These are phyloP conservation scores for Characodon lateralis DNA, from an alignment of 2,797 vertebrate species.

Conservation along the genomic window DNA sequence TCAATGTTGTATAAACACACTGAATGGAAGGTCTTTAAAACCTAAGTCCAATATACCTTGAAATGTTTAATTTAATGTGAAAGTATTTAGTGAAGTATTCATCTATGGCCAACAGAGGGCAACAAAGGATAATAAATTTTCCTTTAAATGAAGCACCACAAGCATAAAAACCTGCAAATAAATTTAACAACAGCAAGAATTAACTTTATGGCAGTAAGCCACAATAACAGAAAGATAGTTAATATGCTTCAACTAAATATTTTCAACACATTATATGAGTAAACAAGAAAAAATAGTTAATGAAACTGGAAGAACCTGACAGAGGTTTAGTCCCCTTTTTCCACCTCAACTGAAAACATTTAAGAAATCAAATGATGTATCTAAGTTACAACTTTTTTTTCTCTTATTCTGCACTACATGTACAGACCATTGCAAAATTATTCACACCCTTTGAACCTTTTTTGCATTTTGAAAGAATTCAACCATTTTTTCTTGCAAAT, in stretches of 20 bases:
- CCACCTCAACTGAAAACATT: background rate
- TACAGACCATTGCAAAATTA: background rate
- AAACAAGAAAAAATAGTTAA: background rate
- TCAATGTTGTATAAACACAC: background rate
- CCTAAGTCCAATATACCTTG: background rate
- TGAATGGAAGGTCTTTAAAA: background rate
- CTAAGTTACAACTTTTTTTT: background rate
- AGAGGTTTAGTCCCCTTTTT: background rate
- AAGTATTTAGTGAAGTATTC: background rate
- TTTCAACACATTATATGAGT: background rate
- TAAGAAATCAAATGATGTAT: background rate
- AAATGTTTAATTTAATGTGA: background rate
- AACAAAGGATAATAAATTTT: slow-evolving; percentile 11
- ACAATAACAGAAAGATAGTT: background rate
- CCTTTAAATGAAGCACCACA: background rate
- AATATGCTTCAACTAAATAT: background rate
- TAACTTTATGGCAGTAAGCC: background rate
- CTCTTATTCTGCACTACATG: background rate
- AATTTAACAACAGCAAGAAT: background rate
- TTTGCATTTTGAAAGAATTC: background rate
- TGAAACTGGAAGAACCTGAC: background rate
- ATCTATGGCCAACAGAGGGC: slow-evolving; percentile 46
- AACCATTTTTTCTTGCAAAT: background rate
- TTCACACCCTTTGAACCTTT: background rate
- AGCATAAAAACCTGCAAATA: background rate